Conservation (phyloP, 2,888 invertebrate species). For the Diabrotica balteata region DNA sequence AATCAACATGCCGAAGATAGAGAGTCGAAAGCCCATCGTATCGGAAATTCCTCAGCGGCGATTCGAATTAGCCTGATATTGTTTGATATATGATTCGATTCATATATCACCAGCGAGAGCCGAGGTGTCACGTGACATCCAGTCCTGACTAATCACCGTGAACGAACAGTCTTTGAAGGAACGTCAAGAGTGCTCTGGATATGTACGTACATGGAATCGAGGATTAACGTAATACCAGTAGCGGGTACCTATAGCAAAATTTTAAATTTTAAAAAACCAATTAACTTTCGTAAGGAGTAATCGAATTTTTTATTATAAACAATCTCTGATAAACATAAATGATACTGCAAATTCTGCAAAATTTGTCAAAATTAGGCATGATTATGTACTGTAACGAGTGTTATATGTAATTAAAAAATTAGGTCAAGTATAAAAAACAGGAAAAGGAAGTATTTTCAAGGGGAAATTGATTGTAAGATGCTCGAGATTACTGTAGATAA, state of each 20-base stretch:
- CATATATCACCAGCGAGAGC: slow-evolving; percentile 54
- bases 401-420: no score
- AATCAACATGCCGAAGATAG: slow-evolving; percentile 28
- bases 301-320: no score
- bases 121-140: slow-evolving; percentile 49
- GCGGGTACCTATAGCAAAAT: neutral
- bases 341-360: no score
- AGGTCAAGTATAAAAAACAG: no score
- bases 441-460: no score
- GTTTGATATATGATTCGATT: slow-evolving; percentile 58
- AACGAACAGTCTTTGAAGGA: slow-evolving; percentile 52
- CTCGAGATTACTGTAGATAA: no score
- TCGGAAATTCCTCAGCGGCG: slow-evolving; percentile 36
- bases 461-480: no score
- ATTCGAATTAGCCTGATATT: slow-evolving; percentile 51
- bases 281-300: no score
- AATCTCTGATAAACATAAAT: no score
- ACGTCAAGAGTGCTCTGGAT: slow-evolving; percentile 37
- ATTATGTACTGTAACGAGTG: no score
- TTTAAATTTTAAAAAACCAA: neutral
- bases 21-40: slow-evolving; percentile 20
- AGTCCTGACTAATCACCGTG: slow-evolving; percentile 57
- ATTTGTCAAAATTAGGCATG: no score
- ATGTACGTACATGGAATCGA: slow-evolving; percentile 27
- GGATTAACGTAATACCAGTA: slow-evolving; percentile 32